Conservation (phyloP, 2,888 invertebrate species). For the Phyllotreta striolata region DNA sequence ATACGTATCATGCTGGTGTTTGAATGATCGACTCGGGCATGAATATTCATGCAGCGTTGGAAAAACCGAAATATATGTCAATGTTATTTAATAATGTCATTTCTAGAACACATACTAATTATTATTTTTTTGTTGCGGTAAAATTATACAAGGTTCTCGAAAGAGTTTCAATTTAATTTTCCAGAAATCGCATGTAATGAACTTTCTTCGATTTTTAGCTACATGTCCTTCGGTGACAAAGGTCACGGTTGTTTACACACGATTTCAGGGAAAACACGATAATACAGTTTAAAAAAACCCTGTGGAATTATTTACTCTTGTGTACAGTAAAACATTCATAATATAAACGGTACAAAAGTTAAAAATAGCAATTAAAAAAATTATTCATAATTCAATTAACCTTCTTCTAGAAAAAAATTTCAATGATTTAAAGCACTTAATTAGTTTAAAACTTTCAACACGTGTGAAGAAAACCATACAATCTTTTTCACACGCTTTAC, state of each 20-base stretch:
- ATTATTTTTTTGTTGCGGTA: too few species aligned
- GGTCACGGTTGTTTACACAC: conserved; percentile 14
- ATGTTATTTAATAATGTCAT: too few species aligned
- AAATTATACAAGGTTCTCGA: too few species aligned
- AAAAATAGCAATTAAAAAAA: conserved; percentile 22
- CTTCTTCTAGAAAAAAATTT: conserved; percentile 12
- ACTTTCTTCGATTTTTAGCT: too few species aligned
- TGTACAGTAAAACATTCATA: not conserved
- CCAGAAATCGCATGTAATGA: not conserved
- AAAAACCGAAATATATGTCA: too few species aligned
- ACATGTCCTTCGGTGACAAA: conserved; percentile 9
- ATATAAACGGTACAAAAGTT: conserved; percentile 2
- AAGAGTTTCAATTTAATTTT: too few species aligned
- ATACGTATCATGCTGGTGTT: too few species aligned
- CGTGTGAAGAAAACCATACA: too few species aligned
- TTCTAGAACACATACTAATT: too few species aligned
- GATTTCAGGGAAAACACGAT: conserved; percentile 2
- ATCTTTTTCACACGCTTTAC: too few species aligned
- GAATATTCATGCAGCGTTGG: too few species aligned
- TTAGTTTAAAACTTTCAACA: not conserved
- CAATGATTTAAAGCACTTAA: conserved; percentile 11
- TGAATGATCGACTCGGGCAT: too few species aligned
- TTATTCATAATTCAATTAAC: conserved; percentile 17
- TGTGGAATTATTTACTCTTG: not conserved
- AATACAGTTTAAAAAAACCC: conserved; percentile 1